These are phyloP conservation scores for Trichechus manatus DNA, from an alignment of 2,113 vertebrate species.

Conservation along the genomic window DNA sequence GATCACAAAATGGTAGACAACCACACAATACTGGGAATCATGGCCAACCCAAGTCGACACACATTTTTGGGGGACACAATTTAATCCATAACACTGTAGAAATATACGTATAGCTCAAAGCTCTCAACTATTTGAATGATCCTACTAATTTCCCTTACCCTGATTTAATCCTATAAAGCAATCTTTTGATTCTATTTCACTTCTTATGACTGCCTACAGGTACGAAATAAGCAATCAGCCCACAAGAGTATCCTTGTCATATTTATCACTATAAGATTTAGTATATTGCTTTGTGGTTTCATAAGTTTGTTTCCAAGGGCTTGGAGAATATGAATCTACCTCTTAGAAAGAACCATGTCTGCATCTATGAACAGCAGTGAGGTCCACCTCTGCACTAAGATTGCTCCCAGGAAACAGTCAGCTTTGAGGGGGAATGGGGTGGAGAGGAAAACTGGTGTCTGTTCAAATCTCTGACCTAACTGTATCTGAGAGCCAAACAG, in stretches of 20 bases:
- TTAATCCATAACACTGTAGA: neutral
- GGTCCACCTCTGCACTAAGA: rapidly evolving
- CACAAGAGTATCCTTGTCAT: neutral
- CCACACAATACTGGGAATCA: too few species aligned
- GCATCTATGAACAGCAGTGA: neutral
- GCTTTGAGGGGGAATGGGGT: neutral
- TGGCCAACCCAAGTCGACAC: too few species aligned
- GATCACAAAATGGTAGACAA: too few species aligned
- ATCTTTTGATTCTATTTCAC: neutral
- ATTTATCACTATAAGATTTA: neutral
- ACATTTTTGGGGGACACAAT: too few species aligned
- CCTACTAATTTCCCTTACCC: neutral
- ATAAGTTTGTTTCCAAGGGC: neutral
- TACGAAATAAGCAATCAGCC: neutral
- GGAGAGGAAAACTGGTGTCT: neutral
- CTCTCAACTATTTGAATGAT: neutral
- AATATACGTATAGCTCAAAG: neutral
- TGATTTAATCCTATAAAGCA: constrained; percentile 8
- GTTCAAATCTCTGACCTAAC: neutral
- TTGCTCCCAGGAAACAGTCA: neutral
- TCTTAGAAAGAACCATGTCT: neutral
- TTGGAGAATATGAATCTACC: neutral
- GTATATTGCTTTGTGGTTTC: neutral
- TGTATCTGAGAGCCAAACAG: neutral
- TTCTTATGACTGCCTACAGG: neutral